Conservation (phyloP, 2,888 invertebrate genomes). For the Myathropa florea region DNA sequence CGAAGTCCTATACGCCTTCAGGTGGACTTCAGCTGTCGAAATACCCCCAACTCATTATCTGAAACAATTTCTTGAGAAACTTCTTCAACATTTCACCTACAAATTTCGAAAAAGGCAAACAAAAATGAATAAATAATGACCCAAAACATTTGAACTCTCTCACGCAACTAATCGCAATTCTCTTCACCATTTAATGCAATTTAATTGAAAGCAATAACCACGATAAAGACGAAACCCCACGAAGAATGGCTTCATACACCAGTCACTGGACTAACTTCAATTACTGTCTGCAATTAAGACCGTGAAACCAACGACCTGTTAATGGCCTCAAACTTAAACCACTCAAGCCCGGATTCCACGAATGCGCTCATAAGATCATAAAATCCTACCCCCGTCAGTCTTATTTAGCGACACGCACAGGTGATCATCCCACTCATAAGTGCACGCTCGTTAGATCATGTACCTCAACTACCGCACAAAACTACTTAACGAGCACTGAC, state of each 20-base stretch:
- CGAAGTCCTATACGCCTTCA: not conserved
- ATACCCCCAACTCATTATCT: not conserved
- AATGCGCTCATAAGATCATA: constrained; percentile 7
- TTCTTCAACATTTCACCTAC: not conserved
- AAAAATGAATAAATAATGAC: not conserved
- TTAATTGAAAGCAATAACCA: constrained; percentile 72
- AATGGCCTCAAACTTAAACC: constrained; percentile 27
- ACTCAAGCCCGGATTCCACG: constrained; percentile 31
- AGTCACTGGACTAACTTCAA: constrained; percentile 16
- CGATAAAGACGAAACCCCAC: constrained; percentile 13
- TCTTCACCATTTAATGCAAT: constrained; percentile 24
- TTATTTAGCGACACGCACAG: constrained; percentile 30
- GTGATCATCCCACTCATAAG: constrained; percentile 46
- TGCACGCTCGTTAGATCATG: constrained; percentile 46
- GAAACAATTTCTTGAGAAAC: not conserved
- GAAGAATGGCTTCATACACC: constrained; percentile 21
- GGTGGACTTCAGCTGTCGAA: not conserved
- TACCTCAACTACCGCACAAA: not conserved
- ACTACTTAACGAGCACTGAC: constrained; percentile 2
- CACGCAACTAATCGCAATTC: constrained; percentile 46
- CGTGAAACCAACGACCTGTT: constrained; percentile 40
- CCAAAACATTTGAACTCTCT: constrained; percentile 1
- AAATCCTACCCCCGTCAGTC: not conserved
- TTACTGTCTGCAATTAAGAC: constrained; percentile 41
- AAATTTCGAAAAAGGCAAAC: constrained; percentile 36